Conservation (phyloP, 2,888 invertebrate species). For the Phalera bucephala region DNA sequence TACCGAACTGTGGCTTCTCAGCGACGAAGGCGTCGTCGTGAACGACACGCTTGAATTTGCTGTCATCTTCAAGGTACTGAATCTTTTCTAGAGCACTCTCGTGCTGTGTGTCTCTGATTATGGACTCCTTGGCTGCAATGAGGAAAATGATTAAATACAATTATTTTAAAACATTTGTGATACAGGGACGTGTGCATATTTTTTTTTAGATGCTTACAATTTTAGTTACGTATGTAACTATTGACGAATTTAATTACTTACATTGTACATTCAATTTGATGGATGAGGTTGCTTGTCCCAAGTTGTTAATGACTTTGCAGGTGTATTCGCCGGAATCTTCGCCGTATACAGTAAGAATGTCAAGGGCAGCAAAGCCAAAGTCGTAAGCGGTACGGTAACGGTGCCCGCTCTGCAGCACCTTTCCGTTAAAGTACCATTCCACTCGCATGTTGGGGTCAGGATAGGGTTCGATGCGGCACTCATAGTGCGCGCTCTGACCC, state of each 20-base stretch:
- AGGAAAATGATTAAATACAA: conserved; percentile 2
- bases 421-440: conserved; percentile 97
- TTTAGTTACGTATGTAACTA: too few species aligned
- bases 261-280: conserved; percentile 91
- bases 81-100: conserved; percentile 96
- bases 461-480: conserved; percentile 96
- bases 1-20: conserved; percentile 95
- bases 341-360: conserved; percentile 95
- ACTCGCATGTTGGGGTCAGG: conserved; percentile 94
- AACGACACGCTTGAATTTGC: conserved; percentile 87
- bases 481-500: conserved; percentile 95
- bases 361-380: conserved; percentile 98
- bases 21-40: conserved; percentile 89
- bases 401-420: conserved; percentile 93
- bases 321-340: conserved; percentile 97
- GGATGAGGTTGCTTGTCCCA: conserved; percentile 92
- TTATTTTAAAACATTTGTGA: too few species aligned
- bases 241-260: too few species aligned
- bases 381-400: conserved; percentile 97
- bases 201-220: too few species aligned
- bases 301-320: conserved; percentile 92
- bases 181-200: too few species aligned
- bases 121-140: conserved; percentile 88
- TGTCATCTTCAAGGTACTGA: conserved; percentile 94
- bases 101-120: conserved; percentile 95